Evolutionary conservation across 2,797 vertebrate genomes (phyloP).

Genomic region (Hoplostethus atlanticus): DNA sequence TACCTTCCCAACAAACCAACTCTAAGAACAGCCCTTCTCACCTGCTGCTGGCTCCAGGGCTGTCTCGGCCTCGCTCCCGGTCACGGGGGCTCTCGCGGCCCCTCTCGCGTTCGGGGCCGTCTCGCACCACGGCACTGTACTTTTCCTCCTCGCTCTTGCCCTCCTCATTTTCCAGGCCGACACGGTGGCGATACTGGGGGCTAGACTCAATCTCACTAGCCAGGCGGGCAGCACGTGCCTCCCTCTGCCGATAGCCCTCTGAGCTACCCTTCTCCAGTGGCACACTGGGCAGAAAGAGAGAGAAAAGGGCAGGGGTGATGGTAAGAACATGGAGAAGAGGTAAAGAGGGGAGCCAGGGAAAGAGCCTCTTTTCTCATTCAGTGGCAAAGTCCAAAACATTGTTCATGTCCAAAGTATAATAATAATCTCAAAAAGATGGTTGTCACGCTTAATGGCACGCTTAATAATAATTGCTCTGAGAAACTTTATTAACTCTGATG

Average conservation of each 20-base stretch:
- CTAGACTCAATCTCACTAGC: conserved; percentile 94
- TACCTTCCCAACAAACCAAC: not conserved
- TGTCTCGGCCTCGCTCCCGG: conserved; percentile 84
- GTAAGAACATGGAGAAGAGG: too few species aligned
- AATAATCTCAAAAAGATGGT: too few species aligned
- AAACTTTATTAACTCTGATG: too few species aligned
- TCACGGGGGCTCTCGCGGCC: conserved; percentile 79
- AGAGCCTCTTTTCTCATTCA: too few species aligned
- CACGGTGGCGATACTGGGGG: conserved; percentile 90
- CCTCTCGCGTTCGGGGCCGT: conserved; percentile 72
- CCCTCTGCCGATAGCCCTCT: conserved; percentile 89
- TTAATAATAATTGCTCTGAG: too few species aligned
- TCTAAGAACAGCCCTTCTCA: conserved; percentile 26
- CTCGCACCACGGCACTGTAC: conserved; percentile 89
- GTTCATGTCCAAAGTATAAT: too few species aligned
- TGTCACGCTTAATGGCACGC: too few species aligned
- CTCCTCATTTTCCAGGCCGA: conserved; percentile 91
- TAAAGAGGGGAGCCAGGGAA: too few species aligned
- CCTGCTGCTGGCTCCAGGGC: conserved; percentile 83
- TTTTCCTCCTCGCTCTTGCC: conserved; percentile 92
- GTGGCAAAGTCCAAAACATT: too few species aligned
- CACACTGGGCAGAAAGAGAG: conserved; percentile 76
- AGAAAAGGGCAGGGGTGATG: not conserved
- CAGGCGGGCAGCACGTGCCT: conserved; percentile 89
- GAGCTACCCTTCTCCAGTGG: conserved; percentile 91